Conservation (phyloP, 2,113 vertebrate species). For the Apodemus sylvaticus region DNA sequence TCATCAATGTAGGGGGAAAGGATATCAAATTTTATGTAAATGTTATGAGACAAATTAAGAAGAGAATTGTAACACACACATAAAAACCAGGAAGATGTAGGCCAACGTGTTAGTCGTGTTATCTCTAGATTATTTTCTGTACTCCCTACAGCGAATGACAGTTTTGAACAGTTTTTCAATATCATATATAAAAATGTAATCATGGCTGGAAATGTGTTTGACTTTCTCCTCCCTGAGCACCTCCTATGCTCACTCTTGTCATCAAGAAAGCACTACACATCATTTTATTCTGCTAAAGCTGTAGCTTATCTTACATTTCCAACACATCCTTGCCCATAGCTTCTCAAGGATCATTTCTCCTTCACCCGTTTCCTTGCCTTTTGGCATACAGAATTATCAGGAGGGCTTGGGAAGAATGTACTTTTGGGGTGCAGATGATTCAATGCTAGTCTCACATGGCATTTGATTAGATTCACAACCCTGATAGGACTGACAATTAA, state of each 20-base stretch:
- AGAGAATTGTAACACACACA: not conserved
- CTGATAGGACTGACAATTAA: not conserved
- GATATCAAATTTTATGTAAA: constrained; percentile 53
- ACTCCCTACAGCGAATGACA: not conserved
- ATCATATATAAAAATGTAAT: constrained; percentile 22
- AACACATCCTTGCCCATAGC: constrained; percentile 19
- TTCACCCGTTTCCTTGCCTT: constrained; percentile 29
- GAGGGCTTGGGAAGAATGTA: constrained; percentile 44
- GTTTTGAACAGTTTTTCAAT: constrained; percentile 7
- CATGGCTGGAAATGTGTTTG: not conserved
- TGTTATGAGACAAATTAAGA: constrained; percentile 41
- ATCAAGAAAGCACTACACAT: not conserved
- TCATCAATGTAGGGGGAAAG: not conserved
- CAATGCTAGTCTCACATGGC: not conserved
- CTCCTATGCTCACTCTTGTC: not conserved
- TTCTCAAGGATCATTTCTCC: not conserved
- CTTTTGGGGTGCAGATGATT: constrained; percentile 35
- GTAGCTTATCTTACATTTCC: not conserved
- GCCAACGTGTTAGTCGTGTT: constrained; percentile 21
- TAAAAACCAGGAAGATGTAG: not conserved
- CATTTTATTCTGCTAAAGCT: constrained; percentile 45
- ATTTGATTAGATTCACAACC: not conserved
- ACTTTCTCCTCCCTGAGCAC: not conserved
- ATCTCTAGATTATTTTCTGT: constrained; percentile 10
- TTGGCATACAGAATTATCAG: constrained; percentile 26